phyloP scores from a whole-genome alignment of 2,797 vertebrate genomes.

The Falco naumanni region DNA sequence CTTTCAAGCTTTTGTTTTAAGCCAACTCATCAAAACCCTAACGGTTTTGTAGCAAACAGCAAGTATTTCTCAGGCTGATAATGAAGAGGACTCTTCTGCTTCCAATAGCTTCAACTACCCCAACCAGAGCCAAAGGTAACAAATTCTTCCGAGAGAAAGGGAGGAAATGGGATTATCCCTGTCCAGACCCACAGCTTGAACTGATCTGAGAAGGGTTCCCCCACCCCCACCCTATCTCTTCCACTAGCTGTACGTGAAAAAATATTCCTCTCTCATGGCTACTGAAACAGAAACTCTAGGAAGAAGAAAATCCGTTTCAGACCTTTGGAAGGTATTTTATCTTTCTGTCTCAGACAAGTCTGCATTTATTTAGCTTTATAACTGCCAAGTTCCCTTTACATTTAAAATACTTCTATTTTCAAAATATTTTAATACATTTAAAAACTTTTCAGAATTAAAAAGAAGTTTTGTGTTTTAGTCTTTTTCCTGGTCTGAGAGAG shows the following conservation, averaged over 20 bases:
- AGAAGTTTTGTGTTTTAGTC: not conserved
- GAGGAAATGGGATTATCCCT: slow-evolving; percentile 49
- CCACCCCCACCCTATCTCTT: slow-evolving; percentile 2
- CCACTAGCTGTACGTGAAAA: slow-evolving; percentile 37
- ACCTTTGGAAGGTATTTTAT: not conserved
- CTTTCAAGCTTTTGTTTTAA: slow-evolving; percentile 31
- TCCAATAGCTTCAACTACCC: not conserved
- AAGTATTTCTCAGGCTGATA: not conserved
- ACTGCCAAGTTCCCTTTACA: not conserved
- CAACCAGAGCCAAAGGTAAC: slow-evolving; percentile 23
- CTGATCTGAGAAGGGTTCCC: not conserved
- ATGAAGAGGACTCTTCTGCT: not conserved
- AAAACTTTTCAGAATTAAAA: not conserved
- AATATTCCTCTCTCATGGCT: slow-evolving; percentile 44
- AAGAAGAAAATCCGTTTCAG: slow-evolving; percentile 28
- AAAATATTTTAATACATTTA: not conserved
- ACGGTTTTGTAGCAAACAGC: not conserved
- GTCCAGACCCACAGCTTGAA: not conserved
- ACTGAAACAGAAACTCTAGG: slow-evolving; percentile 12
- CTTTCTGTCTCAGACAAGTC: not conserved
- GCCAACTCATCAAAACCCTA: not conserved
- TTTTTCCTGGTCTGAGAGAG: not conserved
- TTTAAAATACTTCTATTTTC: not conserved
- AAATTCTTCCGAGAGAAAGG: slow-evolving; percentile 28
- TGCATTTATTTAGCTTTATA: not conserved